Conservation (phyloP, 2,888 invertebrate genomes). For the Tromatobia lineatoria region DNA sequence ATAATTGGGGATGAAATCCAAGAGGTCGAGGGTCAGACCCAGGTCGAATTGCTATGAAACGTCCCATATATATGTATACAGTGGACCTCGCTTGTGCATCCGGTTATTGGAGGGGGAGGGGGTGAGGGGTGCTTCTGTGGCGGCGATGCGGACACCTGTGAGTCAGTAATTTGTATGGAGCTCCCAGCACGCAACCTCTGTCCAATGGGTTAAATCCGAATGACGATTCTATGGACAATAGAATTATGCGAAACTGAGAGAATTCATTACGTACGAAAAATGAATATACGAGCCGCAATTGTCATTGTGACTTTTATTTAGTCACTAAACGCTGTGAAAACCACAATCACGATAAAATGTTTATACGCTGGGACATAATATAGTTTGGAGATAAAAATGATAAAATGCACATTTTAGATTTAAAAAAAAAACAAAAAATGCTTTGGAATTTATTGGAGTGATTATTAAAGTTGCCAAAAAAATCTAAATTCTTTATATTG, state of each 20-base stretch:
- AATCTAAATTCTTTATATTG: neutral
- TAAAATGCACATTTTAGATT: neutral
- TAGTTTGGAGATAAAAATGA: neutral
- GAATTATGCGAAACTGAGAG: constrained; percentile 22
- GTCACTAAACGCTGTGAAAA: neutral
- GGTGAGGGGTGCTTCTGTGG: constrained; percentile 6
- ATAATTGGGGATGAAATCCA: too few relatives aligned
- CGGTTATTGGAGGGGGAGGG: neutral
- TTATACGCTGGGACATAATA: neutral
- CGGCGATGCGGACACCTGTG: constrained; percentile 52
- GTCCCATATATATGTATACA: neutral
- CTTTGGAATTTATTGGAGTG: too few relatives aligned
- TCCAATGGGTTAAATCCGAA: constrained; percentile 5
- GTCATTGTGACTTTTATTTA: neutral
- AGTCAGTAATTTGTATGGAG: constrained; percentile 47
- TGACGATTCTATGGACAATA: constrained; percentile 21
- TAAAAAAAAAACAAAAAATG: too few relatives aligned
- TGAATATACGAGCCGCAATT: neutral
- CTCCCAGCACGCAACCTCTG: constrained; percentile 31
- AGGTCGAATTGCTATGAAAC: too few relatives aligned
- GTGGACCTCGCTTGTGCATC: constrained; percentile 11
- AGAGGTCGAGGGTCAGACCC: too few relatives aligned
- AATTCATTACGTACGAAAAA: neutral
- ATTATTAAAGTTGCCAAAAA: too few relatives aligned
- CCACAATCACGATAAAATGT: neutral